These are phyloP conservation scores for Scrobipalpa atriplicella DNA, from an alignment of 2,888 invertebrate species.

Conservation along the genomic window DNA sequence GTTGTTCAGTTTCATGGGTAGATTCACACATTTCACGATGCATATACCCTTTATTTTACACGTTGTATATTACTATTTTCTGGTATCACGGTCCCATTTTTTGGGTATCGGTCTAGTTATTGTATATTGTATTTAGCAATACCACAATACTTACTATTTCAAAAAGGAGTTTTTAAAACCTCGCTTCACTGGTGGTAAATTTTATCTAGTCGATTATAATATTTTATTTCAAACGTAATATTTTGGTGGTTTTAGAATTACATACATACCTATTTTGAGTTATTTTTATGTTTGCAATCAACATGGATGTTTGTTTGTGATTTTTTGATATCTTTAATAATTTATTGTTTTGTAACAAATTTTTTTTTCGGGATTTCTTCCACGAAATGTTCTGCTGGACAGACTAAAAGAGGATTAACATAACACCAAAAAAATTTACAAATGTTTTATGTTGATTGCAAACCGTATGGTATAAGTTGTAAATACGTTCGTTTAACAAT, in stretches of 20 bases:
- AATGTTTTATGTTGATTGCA: neutral
- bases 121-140: too few species aligned
- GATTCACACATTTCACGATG: too few species aligned
- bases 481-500: neutral
- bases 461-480: conserved; percentile 3
- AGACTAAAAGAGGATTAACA: neutral
- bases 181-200: conserved; percentile 30
- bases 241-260: conserved; percentile 1
- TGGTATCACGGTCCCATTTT: too few species aligned
- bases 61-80: too few species aligned
- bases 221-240: conserved; percentile 29
- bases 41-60: too few species aligned
- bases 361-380: neutral
- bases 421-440: neutral
- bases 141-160: too few species aligned
- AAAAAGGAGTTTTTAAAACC: neutral
- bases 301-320: neutral
- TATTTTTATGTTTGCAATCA: neutral
- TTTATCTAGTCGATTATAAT: conserved; percentile 32
- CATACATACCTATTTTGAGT: neutral
- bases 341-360: neutral
- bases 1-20: too few species aligned
- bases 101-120: too few species aligned
- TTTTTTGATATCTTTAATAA: too few species aligned
- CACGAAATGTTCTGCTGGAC: neutral